phyloP scores from a whole-genome alignment of 2,797 vertebrate species.

The Lophotriccus pileatus region DNA sequence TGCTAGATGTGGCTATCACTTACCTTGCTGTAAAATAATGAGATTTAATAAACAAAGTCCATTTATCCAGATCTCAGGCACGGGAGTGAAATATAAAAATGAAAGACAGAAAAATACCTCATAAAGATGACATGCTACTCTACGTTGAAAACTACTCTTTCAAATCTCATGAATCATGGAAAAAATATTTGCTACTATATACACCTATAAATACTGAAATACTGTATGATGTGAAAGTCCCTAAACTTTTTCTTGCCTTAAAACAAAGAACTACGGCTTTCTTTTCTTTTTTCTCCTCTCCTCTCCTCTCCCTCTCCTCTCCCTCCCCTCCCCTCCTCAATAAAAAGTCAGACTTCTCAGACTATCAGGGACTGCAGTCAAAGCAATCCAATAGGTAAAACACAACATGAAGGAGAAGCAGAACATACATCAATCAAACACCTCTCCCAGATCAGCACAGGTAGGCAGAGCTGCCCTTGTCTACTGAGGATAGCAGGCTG shows the following conservation, averaged over 20 bases:
- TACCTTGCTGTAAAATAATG: slow-evolving; percentile 9
- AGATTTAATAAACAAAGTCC: slow-evolving; percentile 13
- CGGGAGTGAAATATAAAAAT: neutral
- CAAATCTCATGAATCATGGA: neutral
- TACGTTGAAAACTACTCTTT: neutral
- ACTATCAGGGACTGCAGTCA: neutral
- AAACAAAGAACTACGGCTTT: neutral
- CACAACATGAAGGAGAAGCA: neutral
- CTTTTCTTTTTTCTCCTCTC: no score
- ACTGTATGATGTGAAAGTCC: neutral
- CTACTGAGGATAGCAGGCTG: neutral
- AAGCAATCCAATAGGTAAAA: neutral
- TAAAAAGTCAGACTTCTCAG: neutral
- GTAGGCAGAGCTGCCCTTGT: neutral
- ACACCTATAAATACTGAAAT: neutral
- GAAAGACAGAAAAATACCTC: neutral
- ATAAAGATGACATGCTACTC: neutral
- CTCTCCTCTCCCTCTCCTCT: no score
- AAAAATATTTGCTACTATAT: neutral
- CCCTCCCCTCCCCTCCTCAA: neutral
- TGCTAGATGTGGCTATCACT: neutral
- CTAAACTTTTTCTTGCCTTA: neutral
- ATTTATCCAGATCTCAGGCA: slow-evolving; percentile 1
- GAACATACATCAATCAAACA: neutral
- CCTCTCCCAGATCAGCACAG: neutral